Evolutionary conservation across 1,140 invertebrate genomes (phyloP), one percentile per base, ranked within the genome.

Genomic region (Aphidius ervi): DNA sequence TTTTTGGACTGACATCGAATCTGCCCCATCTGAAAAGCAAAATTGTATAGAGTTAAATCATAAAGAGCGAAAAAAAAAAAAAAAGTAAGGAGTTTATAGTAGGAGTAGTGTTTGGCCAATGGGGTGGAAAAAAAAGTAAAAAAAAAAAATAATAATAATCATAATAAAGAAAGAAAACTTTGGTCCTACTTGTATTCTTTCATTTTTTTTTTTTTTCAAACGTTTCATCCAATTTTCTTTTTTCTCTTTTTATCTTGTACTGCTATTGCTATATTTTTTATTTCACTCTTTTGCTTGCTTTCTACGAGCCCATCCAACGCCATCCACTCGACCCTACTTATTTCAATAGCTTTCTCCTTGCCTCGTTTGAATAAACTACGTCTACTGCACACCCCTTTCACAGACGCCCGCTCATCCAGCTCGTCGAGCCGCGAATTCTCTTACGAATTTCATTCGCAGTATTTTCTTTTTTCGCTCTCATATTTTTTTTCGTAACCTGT

Each of bases 311-410:
- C 40, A 43, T 45, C 58, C 45, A 49, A 41, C 59, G 50, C 42
- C 52, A 57, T 62, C 50, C 59, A 58, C 59, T 64, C 59, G 59
- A 61, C 63, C 59, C 63, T 60, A 60, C 58, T 64, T 64, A 61
- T 64, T 58, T 64, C 59, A 61, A 64, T 64, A 56, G 63, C 60
- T 62, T 62, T 59, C 49, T 59, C 56, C 58, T 63, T 63, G 62
- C 52, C 60, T 61, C 63, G 63, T 65, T 65, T 65, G 56, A 79
- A 79, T 75, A 74, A 79, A 71, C 70, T 68, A 67, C 68, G 67
- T 74, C 70, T 74, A 69, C 68, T 62, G 43, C 66, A 58, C 60
- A 39, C 58, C 61, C 59, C 65, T 58, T 63, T 62, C 61, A 46
- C 49, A 52, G 53, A 52, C 56, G 59, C 46, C 40, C 66, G 58